Evolutionary conservation across 2,888 invertebrate species (phyloP).

Genomic region (Quadriops clusia): DNA sequence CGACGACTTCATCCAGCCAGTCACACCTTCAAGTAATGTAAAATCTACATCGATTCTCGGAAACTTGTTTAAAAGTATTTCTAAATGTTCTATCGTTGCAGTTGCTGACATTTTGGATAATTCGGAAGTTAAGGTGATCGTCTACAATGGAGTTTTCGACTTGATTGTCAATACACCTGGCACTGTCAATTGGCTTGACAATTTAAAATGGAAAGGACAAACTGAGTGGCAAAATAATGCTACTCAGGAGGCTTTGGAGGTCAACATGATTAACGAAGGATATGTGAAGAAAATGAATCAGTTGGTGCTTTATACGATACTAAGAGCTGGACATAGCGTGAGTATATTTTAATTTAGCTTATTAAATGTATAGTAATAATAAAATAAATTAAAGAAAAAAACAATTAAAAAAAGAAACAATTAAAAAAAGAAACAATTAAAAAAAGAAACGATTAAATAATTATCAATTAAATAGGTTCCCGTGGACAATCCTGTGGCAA

Average conservation of each 20-base stretch:
- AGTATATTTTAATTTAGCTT: conserved; percentile 14
- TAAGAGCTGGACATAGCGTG: conserved; percentile 72
- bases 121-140: conserved; percentile 25
- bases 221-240: conserved; percentile 50
- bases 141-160: conserved; percentile 28
- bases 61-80: not conserved
- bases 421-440: no score
- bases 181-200: conserved; percentile 61
- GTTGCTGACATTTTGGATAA: conserved; percentile 26
- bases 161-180: conserved; percentile 27
- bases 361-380: not conserved
- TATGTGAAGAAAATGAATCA: conserved; percentile 58
- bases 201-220: conserved; percentile 53
- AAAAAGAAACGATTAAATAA: conserved; percentile 3
- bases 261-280: conserved; percentile 54
- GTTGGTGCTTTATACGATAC: conserved; percentile 66
- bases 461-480: conserved; percentile 21
- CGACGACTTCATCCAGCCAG: conserved; percentile 71
- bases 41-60: conserved; percentile 9
- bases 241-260: conserved; percentile 50
- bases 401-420: no score
- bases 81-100: conserved; percentile 9
- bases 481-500: conserved; percentile 22
- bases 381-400: conserved; percentile 6
- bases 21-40: conserved; percentile 33